These are phyloP conservation scores for Chaetops frenatus DNA, from an alignment of 2,113 vertebrate genomes.

Conservation along the genomic window DNA sequence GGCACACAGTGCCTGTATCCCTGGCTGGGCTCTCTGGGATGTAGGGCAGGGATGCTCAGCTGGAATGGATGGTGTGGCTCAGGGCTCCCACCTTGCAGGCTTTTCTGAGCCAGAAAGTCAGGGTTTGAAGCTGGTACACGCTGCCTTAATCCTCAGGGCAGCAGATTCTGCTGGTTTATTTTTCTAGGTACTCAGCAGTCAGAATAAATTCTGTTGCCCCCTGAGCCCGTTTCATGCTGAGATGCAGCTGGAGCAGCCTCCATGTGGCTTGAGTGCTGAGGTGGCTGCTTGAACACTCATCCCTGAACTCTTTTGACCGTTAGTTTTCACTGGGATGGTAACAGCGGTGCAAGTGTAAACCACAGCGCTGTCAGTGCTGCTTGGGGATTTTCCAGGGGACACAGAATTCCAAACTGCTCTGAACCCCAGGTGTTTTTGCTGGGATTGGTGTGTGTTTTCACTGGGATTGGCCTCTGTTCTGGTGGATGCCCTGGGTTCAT, in stretches of 20 bases:
- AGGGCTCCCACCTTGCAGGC: neutral
- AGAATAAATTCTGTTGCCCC: neutral
- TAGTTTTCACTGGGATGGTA: neutral
- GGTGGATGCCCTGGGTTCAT: neutral
- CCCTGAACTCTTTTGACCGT: neutral
- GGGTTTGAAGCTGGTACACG: fast-evolving
- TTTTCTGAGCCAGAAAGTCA: neutral
- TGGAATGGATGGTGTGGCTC: neutral
- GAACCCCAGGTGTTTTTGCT: neutral
- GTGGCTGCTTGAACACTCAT: neutral
- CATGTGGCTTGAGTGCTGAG: neutral
- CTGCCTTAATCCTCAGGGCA: neutral
- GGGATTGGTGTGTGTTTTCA: neutral
- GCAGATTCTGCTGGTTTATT: neutral
- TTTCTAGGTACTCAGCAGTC: neutral
- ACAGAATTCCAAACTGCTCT: neutral
- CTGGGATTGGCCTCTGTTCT: neutral
- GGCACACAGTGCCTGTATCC: fast-evolving
- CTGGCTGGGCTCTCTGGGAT: neutral
- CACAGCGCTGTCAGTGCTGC: neutral
- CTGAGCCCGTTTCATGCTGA: neutral
- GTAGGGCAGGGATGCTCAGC: fast-evolving
- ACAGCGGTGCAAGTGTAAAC: fast-evolving
- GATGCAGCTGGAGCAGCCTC: neutral
- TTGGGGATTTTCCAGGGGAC: neutral